Conservation (phyloP, 2,797 vertebrate genomes). For the Liasis olivaceus region DNA sequence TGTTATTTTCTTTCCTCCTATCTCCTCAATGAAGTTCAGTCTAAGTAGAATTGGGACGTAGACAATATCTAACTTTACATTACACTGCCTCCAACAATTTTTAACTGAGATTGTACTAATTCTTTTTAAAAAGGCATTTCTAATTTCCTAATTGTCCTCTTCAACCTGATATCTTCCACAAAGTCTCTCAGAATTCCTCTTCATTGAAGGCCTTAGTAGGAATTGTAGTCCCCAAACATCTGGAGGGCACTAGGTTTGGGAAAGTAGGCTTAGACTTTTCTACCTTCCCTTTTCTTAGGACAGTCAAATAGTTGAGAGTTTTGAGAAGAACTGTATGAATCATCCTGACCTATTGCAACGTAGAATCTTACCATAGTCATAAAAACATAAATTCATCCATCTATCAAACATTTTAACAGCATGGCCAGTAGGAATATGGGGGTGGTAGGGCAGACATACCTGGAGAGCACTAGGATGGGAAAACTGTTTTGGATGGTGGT, state of each 20-base stretch:
- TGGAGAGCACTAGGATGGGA: background rate
- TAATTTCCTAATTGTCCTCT: background rate
- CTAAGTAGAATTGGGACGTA: constrained; percentile 41
- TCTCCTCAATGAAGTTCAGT: constrained; percentile 42
- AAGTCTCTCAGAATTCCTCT: background rate
- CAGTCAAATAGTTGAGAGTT: background rate
- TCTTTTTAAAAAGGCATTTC: constrained; percentile 36
- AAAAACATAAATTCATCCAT: fast-evolving
- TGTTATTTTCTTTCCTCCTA: background rate
- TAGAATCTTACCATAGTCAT: background rate
- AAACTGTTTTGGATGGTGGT: background rate
- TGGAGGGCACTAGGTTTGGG: background rate
- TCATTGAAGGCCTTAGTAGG: background rate
- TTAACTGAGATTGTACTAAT: constrained; percentile 53
- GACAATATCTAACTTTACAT: constrained; percentile 34
- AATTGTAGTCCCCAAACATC: background rate
- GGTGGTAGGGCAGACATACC: background rate
- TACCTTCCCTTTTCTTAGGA: background rate
- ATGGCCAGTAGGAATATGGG: background rate
- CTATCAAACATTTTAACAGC: background rate
- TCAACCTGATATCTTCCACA: background rate
- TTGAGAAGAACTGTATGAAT: background rate
- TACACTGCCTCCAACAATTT: constrained; percentile 19
- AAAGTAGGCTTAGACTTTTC: constrained; percentile 6
- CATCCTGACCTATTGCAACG: background rate